phyloP scores from a whole-genome alignment of 2,888 invertebrate genomes.

The Alcis repandata region DNA sequence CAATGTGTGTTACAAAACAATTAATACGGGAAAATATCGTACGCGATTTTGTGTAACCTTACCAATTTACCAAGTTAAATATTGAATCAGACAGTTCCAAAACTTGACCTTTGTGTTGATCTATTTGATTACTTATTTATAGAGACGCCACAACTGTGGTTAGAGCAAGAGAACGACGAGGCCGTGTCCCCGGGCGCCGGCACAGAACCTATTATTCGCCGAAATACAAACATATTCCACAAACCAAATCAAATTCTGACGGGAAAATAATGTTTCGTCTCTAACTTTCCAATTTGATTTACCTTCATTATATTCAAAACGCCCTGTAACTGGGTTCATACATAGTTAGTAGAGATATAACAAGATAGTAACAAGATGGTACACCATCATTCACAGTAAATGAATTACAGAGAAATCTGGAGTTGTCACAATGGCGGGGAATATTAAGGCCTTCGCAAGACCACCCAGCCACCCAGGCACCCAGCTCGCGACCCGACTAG shows the following conservation, averaged over 20 bases:
- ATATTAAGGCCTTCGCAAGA: constrained; percentile 31
- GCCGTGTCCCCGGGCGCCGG: constrained; percentile 48
- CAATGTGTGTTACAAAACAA: background rate
- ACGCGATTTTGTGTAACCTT: constrained; percentile 9
- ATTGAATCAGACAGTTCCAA: constrained; percentile 35
- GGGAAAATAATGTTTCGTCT: constrained; percentile 40
- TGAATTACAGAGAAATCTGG: constrained; percentile 29
- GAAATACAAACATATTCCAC: constrained; percentile 52
- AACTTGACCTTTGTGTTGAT: constrained; percentile 61
- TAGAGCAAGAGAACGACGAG: constrained; percentile 44
- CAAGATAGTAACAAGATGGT: constrained; percentile 23
- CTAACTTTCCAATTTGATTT: constrained; percentile 42
- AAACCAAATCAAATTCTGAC: constrained; percentile 49
- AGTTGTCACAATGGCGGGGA: constrained; percentile 26
- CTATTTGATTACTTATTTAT: constrained; percentile 45
- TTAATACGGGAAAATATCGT: background rate
- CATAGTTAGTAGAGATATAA: constrained; percentile 19
- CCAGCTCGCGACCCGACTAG: constrained; percentile 45
- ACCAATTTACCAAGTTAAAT: constrained; percentile 19
- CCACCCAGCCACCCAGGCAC: no score
- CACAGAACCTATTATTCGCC: constrained; percentile 43
- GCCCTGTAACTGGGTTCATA: constrained; percentile 20
- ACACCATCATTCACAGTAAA: constrained; percentile 27
- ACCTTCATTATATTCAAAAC: constrained; percentile 34
- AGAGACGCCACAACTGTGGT: constrained; percentile 48